Conservation (phyloP, 2,888 invertebrate genomes). For the Plebejus anna region DNA sequence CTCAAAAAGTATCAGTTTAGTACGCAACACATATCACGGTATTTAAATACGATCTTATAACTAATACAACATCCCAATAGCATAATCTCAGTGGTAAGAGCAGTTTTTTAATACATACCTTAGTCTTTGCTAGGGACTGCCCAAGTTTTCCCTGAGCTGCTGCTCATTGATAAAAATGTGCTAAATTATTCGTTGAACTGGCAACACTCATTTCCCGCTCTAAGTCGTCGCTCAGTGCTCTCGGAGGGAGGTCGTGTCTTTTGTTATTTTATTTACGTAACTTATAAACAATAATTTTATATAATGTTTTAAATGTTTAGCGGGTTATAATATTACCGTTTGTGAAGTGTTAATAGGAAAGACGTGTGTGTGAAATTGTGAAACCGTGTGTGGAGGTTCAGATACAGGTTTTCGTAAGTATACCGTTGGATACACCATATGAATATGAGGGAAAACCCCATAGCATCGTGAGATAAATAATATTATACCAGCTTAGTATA, state of each 20-base stretch:
- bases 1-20: too few relatives aligned
- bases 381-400: conserved; percentile 2
- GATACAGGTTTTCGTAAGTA: conserved; percentile 15
- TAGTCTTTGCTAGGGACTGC: neutral
- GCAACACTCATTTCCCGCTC: conserved; percentile 21
- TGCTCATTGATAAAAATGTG: neutral
- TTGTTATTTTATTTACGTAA: neutral
- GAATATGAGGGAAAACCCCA: conserved; percentile 4
- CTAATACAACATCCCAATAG: too few relatives aligned
- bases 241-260: neutral
- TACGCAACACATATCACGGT: too few relatives aligned
- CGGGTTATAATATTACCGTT: neutral
- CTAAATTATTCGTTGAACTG: neutral
- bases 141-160: neutral
- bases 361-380: conserved; percentile 7
- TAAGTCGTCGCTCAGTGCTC: neutral
- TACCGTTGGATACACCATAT: conserved; percentile 14
- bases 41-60: too few relatives aligned
- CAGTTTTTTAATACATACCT: neutral
- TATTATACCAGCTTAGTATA: too few relatives aligned
- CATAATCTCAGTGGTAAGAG: too few relatives aligned
- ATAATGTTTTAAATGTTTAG: neutral
- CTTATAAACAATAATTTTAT: neutral
- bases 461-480: neutral
- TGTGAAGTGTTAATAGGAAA: conserved; percentile 3